Evolutionary conservation across 2,113 vertebrate species (phyloP).

Genomic region (Cyprinodon variegatus): DNA sequence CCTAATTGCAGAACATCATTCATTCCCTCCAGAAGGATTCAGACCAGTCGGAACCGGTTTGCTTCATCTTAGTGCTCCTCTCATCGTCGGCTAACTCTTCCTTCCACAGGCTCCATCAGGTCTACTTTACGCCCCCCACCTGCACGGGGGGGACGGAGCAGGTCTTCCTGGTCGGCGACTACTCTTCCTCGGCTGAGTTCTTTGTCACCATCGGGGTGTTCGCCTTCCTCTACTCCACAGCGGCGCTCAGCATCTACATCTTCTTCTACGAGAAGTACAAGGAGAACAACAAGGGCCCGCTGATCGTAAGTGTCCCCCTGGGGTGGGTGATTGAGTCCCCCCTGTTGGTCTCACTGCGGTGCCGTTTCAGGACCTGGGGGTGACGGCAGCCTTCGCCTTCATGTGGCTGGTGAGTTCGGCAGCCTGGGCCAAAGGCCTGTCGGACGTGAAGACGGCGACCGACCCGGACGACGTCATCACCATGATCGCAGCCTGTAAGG

Average conservation of each 20-base stretch:
- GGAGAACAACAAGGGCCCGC: conserved; percentile 89
- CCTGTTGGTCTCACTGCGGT: not conserved
- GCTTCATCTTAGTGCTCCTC: not conserved
- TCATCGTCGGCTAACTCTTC: not conserved
- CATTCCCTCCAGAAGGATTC: not conserved
- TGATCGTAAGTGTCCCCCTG: conserved; percentile 79
- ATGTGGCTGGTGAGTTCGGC: conserved; percentile 90
- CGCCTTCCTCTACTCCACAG: conserved; percentile 86
- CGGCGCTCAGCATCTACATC: conserved; percentile 82
- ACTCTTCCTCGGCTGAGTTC: conserved; percentile 90
- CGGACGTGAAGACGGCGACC: conserved; percentile 85
- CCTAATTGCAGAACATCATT: no score
- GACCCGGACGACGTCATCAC: conserved; percentile 84
- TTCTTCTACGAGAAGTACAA: conserved; percentile 89
- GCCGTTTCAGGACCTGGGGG: conserved; percentile 75
- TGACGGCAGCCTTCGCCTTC: conserved; percentile 86
- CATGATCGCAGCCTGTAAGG: conserved; percentile 70
- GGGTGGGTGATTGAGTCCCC: no score
- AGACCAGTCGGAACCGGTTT: not conserved
- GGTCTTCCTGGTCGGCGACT: conserved; percentile 85
- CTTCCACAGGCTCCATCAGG: conserved; percentile 85
- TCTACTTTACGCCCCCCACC: conserved; percentile 84
- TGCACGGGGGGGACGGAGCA: conserved; percentile 73
- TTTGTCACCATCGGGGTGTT: conserved; percentile 90
- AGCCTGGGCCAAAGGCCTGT: conserved; percentile 90